phyloP scores from a whole-genome alignment of 92 coral and sea anemone genomes.

The Palythoa caribaeorum region DNA sequence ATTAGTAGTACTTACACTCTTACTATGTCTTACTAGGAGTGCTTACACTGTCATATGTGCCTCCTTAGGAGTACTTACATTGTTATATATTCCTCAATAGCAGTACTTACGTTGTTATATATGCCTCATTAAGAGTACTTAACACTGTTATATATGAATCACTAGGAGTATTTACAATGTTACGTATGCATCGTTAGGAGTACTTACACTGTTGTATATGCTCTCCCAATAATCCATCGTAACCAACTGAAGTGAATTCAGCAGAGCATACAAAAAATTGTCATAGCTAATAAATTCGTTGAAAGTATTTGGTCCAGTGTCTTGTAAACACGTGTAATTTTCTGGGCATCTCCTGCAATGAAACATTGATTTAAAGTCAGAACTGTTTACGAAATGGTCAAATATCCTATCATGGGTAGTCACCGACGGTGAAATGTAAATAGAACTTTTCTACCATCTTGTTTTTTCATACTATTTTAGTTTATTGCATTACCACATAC shows the following conservation, averaged over 20 bases:
- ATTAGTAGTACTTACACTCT: conserved; percentile 54
- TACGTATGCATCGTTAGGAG: background rate
- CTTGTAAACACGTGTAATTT: conserved; percentile 82
- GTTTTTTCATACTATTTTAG: too few species aligned
- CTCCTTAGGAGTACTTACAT: conserved; percentile 66
- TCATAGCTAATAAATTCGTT: conserved; percentile 84
- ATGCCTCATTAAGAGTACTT: background rate
- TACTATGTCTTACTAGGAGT: background rate
- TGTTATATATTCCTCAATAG: too few species aligned
- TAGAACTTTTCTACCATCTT: too few species aligned
- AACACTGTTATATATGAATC: background rate
- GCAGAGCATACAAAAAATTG: conserved; percentile 89
- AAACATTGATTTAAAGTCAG: background rate
- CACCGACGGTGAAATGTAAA: too few species aligned
- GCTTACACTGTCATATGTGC: conserved; percentile 95
- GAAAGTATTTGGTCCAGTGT: conserved; percentile 84
- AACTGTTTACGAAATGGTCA: background rate
- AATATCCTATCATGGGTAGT: too few species aligned
- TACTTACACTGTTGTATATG: conserved; percentile 95
- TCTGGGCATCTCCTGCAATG: conserved; percentile 69
- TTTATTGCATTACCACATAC: too few species aligned
- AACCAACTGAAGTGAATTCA: conserved; percentile 92
- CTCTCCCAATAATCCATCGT: conserved; percentile 99
- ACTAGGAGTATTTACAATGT: too few species aligned
- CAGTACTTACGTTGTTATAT: too few species aligned